These are phyloP conservation scores for Chromoteleia sp. DNA, from an alignment of 2,888 invertebrate species.

Conservation along the genomic window DNA sequence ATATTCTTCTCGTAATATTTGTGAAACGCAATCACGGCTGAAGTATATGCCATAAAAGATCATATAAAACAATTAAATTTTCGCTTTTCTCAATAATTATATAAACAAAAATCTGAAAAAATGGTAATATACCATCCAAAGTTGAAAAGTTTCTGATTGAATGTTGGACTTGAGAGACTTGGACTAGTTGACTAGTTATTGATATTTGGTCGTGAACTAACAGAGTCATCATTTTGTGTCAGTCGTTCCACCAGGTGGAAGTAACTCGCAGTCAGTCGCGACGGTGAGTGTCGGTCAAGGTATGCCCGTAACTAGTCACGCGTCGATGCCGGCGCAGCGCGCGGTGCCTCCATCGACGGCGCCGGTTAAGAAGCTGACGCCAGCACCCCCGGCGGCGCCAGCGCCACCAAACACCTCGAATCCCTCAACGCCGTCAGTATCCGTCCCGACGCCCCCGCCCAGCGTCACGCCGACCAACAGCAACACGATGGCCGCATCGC, in stretches of 20 bases:
- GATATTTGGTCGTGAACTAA: slow-evolving; percentile 16
- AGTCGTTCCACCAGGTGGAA: slow-evolving; percentile 78
- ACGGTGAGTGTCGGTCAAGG: slow-evolving; percentile 79
- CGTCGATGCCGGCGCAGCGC: slow-evolving; percentile 82
- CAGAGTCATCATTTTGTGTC: slow-evolving; percentile 31
- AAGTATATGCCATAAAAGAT: too few species aligned
- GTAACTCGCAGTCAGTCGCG: slow-evolving; percentile 86
- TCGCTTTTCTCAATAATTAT: too few species aligned
- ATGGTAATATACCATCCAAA: too few species aligned
- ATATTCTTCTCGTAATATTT: too few species aligned
- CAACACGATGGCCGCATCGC: slow-evolving; percentile 79
- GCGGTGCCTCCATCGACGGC: slow-evolving; percentile 81
- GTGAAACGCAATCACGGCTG: too few species aligned
- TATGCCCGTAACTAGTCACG: slow-evolving; percentile 83
- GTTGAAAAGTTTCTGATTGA: too few species aligned
- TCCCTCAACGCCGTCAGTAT: slow-evolving; percentile 79
- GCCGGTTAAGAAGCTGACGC: slow-evolving; percentile 82
- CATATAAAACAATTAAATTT: too few species aligned
- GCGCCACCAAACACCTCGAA: slow-evolving; percentile 78
- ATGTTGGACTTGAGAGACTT: too few species aligned
- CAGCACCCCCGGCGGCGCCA: slow-evolving; percentile 75
- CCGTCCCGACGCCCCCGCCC: slow-evolving; percentile 81
- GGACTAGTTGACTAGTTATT: too few species aligned
- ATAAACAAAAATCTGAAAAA: too few species aligned
- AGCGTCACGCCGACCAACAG: slow-evolving; percentile 81